phyloP scores from a whole-genome alignment of 1,140 invertebrate species.

The Drosophila willistoni region DNA sequence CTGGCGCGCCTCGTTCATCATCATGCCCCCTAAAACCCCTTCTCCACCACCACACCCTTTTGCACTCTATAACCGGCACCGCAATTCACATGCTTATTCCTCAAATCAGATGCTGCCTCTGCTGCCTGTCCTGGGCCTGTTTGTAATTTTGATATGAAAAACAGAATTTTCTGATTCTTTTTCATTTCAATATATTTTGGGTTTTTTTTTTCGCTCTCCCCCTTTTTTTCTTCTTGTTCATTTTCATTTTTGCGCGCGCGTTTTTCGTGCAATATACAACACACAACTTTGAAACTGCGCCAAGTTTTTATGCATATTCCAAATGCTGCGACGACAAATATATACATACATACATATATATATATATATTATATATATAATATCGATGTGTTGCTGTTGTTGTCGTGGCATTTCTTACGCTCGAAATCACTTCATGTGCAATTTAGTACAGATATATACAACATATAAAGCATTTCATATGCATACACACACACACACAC shows the following conservation, averaged over 20 bases:
- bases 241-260: slow-evolving; percentile 22
- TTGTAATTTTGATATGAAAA: slow-evolving; percentile 76
- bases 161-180: slow-evolving; percentile 34
- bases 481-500: slow-evolving; percentile 30
- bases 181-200: slow-evolving; percentile 15
- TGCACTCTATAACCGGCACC: neutral
- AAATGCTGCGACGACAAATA: slow-evolving; percentile 40
- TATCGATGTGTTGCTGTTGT: slow-evolving; percentile 56
- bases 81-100: neutral
- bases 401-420: slow-evolving; percentile 69
- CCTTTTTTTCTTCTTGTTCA: slow-evolving; percentile 17
- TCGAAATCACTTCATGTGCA: slow-evolving; percentile 79
- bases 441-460: slow-evolving; percentile 66
- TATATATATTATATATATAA: slow-evolving; percentile 34
- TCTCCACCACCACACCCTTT: neutral
- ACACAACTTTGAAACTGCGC: slow-evolving; percentile 72
- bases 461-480: slow-evolving; percentile 16
- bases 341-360: slow-evolving; percentile 22
- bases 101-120: neutral
- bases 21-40: slow-evolving; percentile 5
- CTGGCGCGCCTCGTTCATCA: slow-evolving; percentile 61
- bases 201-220: slow-evolving; percentile 12
- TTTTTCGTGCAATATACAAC: slow-evolving; percentile 15
- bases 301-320: slow-evolving; percentile 74
- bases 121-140: slow-evolving; percentile 48